A percentile compares a stretch with the other conserved stretches of the same genome.
Conservation (phyloP, 2,888 invertebrate genomes). For the Bellardia bayeri region DNA sequence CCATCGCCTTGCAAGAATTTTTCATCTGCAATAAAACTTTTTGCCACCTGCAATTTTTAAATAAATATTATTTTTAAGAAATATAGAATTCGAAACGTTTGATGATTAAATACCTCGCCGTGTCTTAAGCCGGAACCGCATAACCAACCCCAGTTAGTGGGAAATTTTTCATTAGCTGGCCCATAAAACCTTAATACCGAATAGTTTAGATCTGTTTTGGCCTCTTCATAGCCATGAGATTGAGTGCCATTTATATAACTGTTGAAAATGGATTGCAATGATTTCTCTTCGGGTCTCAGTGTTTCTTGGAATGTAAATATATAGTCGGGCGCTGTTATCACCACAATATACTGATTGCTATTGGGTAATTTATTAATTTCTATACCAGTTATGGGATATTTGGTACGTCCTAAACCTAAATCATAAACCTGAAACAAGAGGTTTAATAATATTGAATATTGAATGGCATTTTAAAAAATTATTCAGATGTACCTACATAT, state of each 20-base stretch:
- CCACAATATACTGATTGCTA: slow-evolving; percentile 90
- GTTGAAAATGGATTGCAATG: slow-evolving; percentile 83
- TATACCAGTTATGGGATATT: slow-evolving; percentile 93
- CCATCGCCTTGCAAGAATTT: slow-evolving; percentile 76
- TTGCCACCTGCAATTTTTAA: slow-evolving; percentile 44
- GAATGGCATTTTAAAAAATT: too few species aligned
- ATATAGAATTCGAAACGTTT: not conserved
- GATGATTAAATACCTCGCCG: slow-evolving; percentile 87
- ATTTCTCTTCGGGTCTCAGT: slow-evolving; percentile 90
- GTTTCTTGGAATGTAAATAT: slow-evolving; percentile 95
- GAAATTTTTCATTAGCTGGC: slow-evolving; percentile 87
- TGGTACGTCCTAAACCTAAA: slow-evolving; percentile 90
- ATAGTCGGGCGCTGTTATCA: slow-evolving; percentile 92
- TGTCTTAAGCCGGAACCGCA: slow-evolving; percentile 92
- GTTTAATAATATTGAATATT: not conserved
- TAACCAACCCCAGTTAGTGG: slow-evolving; percentile 94
- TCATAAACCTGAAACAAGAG: slow-evolving; percentile 90
- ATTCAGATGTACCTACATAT: too few species aligned
- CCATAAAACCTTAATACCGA: slow-evolving; percentile 92
- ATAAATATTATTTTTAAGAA: not conserved
- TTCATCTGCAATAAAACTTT: slow-evolving; percentile 74
- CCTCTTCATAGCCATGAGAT: slow-evolving; percentile 87
- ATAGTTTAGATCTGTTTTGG: slow-evolving; percentile 89
- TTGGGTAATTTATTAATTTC: slow-evolving; percentile 91
- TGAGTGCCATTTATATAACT: slow-evolving; percentile 78